Evolutionary conservation across 2,797 vertebrate species (phyloP), one percentile per base, ranked within the genome.

Genomic region (Meda fulgida): DNA sequence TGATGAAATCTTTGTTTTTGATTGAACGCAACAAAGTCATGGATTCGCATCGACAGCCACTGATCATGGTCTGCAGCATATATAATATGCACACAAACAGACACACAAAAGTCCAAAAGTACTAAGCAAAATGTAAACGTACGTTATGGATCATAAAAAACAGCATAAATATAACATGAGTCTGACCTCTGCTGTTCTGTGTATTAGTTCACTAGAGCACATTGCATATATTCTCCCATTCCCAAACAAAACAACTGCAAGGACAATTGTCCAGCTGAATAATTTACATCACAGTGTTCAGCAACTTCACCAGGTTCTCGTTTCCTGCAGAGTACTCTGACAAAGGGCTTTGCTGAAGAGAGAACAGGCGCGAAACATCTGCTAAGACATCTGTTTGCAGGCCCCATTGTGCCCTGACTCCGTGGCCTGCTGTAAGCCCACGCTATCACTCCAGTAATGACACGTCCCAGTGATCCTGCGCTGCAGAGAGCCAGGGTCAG

Each of bases 371-470:
- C 13, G 14, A 60, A 90, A 91, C 90, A 91, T 90, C 89, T 91
- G 90, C 86, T 91, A 89, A 90, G 89, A 92, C 92, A 93, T 93
- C 94, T 95, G 93, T 86, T 84, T 87, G 84, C 85, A 89, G 86
- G 85, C 87, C 91, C 90, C 90, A 80, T 85, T 76, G 90, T 92
- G 92, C 92, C 92, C 83, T 87, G 89, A 91, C 90, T 92, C 90
- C 53, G 51, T 81, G 91, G 88, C 81, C 91, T 91, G 93, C 91
- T 92, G 66, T 85, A 92, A 91, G 91, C 93, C 92, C 91, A 91
- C 87, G 88, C 92, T 92, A 93, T 91, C 93, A 93, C 87, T 90
- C 89, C 79, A 85, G 91, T 94, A 94, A 94, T 93, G 93, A 93
- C 89, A 90, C 16, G 73, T 94, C 93, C 92, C 93, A 63, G 80